Conservation (phyloP, 2,113 vertebrate species). For the Oriolus oriolus region DNA sequence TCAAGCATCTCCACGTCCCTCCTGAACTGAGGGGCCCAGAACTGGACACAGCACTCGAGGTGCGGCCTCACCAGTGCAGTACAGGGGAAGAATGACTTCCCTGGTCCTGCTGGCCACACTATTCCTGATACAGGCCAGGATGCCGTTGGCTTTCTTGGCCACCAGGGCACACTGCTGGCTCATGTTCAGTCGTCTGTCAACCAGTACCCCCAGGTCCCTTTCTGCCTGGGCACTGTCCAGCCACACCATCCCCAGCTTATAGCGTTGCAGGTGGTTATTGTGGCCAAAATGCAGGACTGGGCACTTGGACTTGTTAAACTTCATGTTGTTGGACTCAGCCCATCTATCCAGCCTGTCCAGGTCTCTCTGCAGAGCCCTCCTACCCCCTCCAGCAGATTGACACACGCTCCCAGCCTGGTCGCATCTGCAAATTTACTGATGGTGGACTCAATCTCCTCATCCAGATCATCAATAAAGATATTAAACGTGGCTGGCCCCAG, state of each 20-base stretch:
- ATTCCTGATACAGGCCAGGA: background rate
- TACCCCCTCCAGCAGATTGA: fast-evolving
- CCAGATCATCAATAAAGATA: background rate
- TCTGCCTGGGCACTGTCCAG: background rate
- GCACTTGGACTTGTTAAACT: background rate
- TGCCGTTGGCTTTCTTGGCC: background rate
- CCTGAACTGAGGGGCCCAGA: too few relatives aligned
- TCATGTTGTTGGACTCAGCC: fast-evolving
- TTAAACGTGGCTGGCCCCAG: background rate
- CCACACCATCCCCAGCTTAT: background rate
- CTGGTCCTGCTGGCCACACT: background rate
- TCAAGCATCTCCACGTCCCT: background rate
- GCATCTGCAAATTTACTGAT: background rate
- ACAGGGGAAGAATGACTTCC: background rate
- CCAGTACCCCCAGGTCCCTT: background rate
- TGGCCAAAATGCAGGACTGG: background rate
- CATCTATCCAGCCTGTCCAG: background rate
- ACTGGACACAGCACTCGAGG: background rate
- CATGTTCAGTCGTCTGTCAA: fast-evolving
- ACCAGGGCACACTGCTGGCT: too few relatives aligned
- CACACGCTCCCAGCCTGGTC: background rate
- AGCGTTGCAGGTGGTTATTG: background rate
- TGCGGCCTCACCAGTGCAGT: background rate
- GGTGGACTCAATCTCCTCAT: background rate
- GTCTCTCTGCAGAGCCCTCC: background rate